Evolutionary conservation across 2,888 invertebrate genomes (phyloP), one percentile per base, ranked within the genome.

Genomic region (Chydorus sphaericus): DNA sequence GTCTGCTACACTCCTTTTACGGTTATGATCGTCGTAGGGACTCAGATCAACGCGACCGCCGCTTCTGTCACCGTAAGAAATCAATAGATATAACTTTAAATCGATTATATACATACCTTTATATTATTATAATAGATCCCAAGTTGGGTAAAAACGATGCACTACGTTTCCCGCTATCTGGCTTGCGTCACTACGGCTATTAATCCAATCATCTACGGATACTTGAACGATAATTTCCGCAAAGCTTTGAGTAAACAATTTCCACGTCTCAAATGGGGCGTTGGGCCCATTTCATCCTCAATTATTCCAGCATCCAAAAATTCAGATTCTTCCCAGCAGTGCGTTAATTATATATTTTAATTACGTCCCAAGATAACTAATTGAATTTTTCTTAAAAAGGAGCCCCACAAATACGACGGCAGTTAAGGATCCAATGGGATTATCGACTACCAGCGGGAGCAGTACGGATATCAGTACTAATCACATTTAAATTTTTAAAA

Each of bases 151-250:
- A 72, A 74, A 53, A 68, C 72, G 2, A 67, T 83, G 61, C 83
- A 82, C 81, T 84, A 82, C 61, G 68, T 73, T 1, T 79, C 84
- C 0, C 81, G 81, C 63, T 82, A 76, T 63, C 69, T 85, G 2
- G 80, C 85, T 67, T 81, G 81, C 61, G 63, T 80, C 3, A 85
- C 83, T 67, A 80, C 82, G 4, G 83, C 84, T 2, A 68, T 85
- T 52, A 86, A 86, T 66, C 86, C 87, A 0, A 68, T 86, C 0
- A 81, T 87, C 58, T 86, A 85, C 61, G 85, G 84, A 3, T 78
- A 81, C 56, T 83, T 80, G 10, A 85, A 84, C 64, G 76, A 78
- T 30, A 77, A 80, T 62, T 81, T 85, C 63, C 71, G 78, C 11
- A 75, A 77, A 53, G 83, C 83, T 14, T 81, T 85, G 44, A 54